Base-by-base conservation (phyloP, 2,888 invertebrate genomes). In the Acanthopleura granulata region DNA sequence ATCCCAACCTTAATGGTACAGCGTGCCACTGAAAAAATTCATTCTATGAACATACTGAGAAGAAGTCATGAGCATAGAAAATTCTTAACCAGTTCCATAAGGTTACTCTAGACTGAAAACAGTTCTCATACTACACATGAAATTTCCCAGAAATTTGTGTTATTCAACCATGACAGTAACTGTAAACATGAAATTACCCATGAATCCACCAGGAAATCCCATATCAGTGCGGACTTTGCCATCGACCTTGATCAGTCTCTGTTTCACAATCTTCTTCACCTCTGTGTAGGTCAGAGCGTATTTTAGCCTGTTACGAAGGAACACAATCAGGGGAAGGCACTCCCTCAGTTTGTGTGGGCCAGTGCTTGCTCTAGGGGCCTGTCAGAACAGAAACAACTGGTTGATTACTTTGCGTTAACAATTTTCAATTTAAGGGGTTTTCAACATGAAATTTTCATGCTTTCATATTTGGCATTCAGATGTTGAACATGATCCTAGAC, bases 321-420 rank as follows among this genome's bases (percentile, higher is more conserved):
- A 99, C 87, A 99, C 95, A 79, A 98, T 95, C 82, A 99, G 93
- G 49, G 99, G 99, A 84, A 99, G 92, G 75, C 97, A 99, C 92
- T 99, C 99, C 86, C 99, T 94, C 84, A 98, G 92, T 92, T 97
- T 98, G 93, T 99, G 99, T 78, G 99, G 99, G 77, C 99, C 99
- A 82, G 97, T 95, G 90, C 96, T 96, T 79, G 99, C 99, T 88
- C 98, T 95, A 81, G 99, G 99, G 84, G 99, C 99, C 91, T 91
- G 78, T 12, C 75, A 77, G 27, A 66, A 22, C 18, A 40, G 40
- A 40, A 40, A 6, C 40, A 40, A 40, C 3, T 3, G 4, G 40
- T 3, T 40, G 40, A 40, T 40, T 40, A 40, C 9, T 9, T 6
- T 6, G 40, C 9, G 9, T 40, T 9, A 40, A 40, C 4, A 9